Percentiles rank a stretch among this genome's conserved stretches.
Conservation (phyloP, 2,797 vertebrate species). For the Propithecus deckenii region DNA sequence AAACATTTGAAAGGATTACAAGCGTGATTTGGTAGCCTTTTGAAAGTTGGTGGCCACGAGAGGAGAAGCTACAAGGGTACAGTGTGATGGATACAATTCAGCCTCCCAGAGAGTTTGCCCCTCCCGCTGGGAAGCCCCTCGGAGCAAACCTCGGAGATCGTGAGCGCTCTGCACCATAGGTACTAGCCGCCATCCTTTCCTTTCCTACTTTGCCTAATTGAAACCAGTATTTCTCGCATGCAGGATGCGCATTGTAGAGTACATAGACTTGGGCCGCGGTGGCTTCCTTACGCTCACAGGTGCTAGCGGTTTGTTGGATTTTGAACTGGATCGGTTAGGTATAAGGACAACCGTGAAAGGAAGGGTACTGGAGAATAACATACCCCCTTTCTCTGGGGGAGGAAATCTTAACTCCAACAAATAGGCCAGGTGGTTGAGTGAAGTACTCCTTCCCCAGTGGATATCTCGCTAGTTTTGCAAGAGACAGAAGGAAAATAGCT, state of each 20-base stretch:
- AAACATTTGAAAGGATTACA: constrained; percentile 40
- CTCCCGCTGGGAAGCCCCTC: constrained; percentile 49
- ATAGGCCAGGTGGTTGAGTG: constrained; percentile 67
- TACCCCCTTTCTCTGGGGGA: background rate
- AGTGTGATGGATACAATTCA: constrained; percentile 37
- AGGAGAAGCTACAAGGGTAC: constrained; percentile 10
- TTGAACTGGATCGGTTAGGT: background rate
- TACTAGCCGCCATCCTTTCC: constrained; percentile 53
- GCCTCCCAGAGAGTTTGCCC: constrained; percentile 50
- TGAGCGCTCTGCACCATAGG: constrained; percentile 66
- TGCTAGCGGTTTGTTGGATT: constrained; percentile 4
- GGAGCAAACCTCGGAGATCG: constrained; percentile 28
- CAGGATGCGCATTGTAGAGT: background rate
- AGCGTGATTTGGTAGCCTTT: constrained; percentile 38
- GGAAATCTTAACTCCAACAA: constrained; percentile 54
- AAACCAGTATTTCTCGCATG: background rate
- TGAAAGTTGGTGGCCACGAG: constrained; percentile 61
- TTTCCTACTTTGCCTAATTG: constrained; percentile 56
- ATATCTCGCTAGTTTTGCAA: background rate
- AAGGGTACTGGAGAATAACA: background rate
- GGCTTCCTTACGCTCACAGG: constrained; percentile 46
- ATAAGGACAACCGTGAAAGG: background rate
- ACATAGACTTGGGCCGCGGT: background rate
- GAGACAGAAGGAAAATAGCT: background rate
- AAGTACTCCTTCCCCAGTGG: background rate